phyloP scores from a whole-genome alignment of 2,888 invertebrate species.

The Diabrotica balteata region DNA sequence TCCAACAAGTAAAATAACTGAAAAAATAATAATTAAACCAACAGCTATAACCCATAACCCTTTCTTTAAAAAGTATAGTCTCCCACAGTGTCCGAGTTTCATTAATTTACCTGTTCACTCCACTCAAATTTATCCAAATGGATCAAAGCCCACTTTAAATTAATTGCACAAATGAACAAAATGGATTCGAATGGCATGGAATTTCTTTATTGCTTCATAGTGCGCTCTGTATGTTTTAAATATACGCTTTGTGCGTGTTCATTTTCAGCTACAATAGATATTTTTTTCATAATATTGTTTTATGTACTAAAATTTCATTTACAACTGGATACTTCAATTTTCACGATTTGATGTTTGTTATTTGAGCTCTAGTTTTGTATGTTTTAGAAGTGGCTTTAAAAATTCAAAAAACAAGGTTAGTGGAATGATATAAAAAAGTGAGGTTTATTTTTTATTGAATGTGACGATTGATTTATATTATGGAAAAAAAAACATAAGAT shows the following conservation, averaged over 20 bases:
- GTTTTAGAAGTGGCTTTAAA: too few relatives aligned
- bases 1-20: too few relatives aligned
- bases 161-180: slow-evolving; percentile 46
- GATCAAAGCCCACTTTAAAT: slow-evolving; percentile 41
- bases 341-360: background rate
- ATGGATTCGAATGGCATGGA: slow-evolving; percentile 43
- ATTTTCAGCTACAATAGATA: slow-evolving; percentile 21
- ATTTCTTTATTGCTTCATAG: slow-evolving; percentile 37
- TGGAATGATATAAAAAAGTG: background rate
- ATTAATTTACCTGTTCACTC: slow-evolving; percentile 40
- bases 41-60: background rate
- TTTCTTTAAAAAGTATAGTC: background rate
- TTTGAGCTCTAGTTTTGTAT: too few relatives aligned
- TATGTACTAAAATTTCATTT: slow-evolving; percentile 9
- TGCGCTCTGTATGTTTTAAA: slow-evolving; percentile 15
- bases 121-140: slow-evolving; percentile 35
- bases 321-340: slow-evolving; percentile 13
- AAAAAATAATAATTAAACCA: too few relatives aligned
- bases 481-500: too few relatives aligned
- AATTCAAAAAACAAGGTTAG: background rate
- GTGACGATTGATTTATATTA: too few relatives aligned
- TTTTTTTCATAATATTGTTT: slow-evolving; percentile 19
- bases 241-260: slow-evolving; percentile 16
- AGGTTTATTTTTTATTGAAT: too few relatives aligned
- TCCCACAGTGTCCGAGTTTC: slow-evolving; percentile 13